Evolutionary conservation across 1,140 invertebrate species (phyloP).

Genomic region (Drosophila lowei): DNA sequence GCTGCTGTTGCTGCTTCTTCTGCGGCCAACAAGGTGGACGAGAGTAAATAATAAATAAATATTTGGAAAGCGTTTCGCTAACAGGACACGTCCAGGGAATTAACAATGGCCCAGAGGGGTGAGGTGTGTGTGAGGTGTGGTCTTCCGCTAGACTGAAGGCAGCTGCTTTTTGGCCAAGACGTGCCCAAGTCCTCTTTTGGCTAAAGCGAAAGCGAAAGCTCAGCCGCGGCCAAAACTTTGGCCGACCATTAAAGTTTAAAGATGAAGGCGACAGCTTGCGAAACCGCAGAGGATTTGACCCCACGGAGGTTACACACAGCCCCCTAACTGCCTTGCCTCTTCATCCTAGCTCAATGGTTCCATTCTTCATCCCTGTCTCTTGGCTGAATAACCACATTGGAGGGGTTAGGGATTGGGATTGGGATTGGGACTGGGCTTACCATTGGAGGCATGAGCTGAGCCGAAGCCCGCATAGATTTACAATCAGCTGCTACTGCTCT

Average conservation of each 20-base stretch:
- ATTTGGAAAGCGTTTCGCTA: conserved; percentile 73
- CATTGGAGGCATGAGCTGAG: neutral
- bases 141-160: conserved; percentile 29
- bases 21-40: conserved; percentile 60
- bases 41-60: conserved; percentile 81
- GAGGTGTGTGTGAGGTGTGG: conserved; percentile 4
- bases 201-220: conserved; percentile 46
- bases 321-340: conserved; percentile 11
- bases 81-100: conserved; percentile 76
- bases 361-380: conserved; percentile 14
- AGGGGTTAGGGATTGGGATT: conserved; percentile 3
- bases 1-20: neutral
- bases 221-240: conserved; percentile 53
- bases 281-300: conserved; percentile 52
- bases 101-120: conserved; percentile 39
- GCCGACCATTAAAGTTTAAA: conserved; percentile 75
- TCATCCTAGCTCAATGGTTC: conserved; percentile 23
- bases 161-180: conserved; percentile 54
- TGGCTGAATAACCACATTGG: conserved; percentile 48
- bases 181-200: conserved; percentile 64
- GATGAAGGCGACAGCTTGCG: conserved; percentile 75
- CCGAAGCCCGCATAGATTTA: conserved; percentile 66
- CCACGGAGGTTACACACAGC: conserved; percentile 31
- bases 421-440: neutral
- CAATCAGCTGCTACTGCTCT: conserved; percentile 57